Percentiles rank a stretch among this genome's conserved stretches.
Conservation (phyloP, 2,888 invertebrate genomes). For the Nomada fabriciana region DNA sequence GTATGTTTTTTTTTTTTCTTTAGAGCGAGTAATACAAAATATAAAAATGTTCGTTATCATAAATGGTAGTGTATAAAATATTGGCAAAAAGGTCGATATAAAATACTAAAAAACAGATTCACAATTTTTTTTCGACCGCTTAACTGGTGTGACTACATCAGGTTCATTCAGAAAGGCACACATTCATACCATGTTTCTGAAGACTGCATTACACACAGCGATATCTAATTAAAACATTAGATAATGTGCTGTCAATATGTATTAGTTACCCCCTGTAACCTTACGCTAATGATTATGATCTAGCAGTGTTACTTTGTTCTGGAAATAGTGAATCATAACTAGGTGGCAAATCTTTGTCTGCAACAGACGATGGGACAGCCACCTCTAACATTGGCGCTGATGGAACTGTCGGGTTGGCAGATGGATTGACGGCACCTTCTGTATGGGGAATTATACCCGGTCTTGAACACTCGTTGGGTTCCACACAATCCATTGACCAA, state of each 20-base stretch:
- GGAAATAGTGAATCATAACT: slow-evolving; percentile 87
- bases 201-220: slow-evolving; percentile 37
- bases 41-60: slow-evolving; percentile 40
- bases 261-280: slow-evolving; percentile 38
- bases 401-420: slow-evolving; percentile 73
- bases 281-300: slow-evolving; percentile 71
- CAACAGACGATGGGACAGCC: slow-evolving; percentile 79
- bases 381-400: slow-evolving; percentile 82
- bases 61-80: slow-evolving; percentile 14
- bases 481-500: slow-evolving; percentile 84
- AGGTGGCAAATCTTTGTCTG: slow-evolving; percentile 86
- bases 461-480: slow-evolving; percentile 71
- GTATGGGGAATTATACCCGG: slow-evolving; percentile 71
- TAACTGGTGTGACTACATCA: slow-evolving; percentile 20
- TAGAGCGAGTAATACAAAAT: slow-evolving; percentile 30
- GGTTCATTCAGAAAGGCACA: slow-evolving; percentile 51
- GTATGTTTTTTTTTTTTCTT: slow-evolving; percentile 2
- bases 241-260: slow-evolving; percentile 61
- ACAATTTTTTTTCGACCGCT: slow-evolving; percentile 2
- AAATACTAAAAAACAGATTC: slow-evolving; percentile 23
- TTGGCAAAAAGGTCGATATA: slow-evolving; percentile 25
- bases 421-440: slow-evolving; percentile 71
- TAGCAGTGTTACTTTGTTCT: slow-evolving; percentile 75
- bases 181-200: slow-evolving; percentile 51
- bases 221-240: slow-evolving; percentile 82